phyloP scores from a whole-genome alignment of 2,797 vertebrate species.

The Leptodactylus fallax region DNA sequence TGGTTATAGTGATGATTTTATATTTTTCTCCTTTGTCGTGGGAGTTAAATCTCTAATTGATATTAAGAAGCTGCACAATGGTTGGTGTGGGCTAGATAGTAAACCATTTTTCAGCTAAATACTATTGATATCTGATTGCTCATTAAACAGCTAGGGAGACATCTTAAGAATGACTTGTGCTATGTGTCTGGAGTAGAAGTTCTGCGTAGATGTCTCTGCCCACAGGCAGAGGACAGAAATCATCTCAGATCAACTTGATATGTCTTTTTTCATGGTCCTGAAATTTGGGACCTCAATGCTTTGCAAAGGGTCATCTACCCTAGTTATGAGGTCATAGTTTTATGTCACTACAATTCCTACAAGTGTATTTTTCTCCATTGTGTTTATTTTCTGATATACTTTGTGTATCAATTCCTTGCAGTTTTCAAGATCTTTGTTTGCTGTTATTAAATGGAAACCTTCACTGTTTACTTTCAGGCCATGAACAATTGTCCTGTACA shows the following conservation, averaged over 20 bases:
- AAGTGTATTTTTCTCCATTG: too few species aligned
- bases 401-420: too few species aligned
- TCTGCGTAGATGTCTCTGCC: not conserved
- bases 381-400: too few species aligned
- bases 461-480: too few species aligned
- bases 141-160: not conserved
- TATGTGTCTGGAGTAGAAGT: not conserved
- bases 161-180: not conserved
- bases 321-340: too few species aligned
- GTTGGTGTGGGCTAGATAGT: conserved; percentile 11
- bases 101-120: not conserved
- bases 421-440: too few species aligned
- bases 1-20: conserved; percentile 35
- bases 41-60: conserved; percentile 21
- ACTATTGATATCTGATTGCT: not conserved
- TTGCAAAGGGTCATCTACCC: too few species aligned
- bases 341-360: too few species aligned
- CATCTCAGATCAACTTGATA: not conserved
- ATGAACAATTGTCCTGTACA: too few species aligned
- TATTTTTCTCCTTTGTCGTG: not conserved
- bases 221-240: not conserved
- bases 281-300: not conserved
- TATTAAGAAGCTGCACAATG: not conserved
- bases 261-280: not conserved
- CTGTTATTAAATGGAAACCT: too few species aligned